Base-by-base conservation (phyloP, 2,888 invertebrate genomes). In the Macrophya annulata region DNA sequence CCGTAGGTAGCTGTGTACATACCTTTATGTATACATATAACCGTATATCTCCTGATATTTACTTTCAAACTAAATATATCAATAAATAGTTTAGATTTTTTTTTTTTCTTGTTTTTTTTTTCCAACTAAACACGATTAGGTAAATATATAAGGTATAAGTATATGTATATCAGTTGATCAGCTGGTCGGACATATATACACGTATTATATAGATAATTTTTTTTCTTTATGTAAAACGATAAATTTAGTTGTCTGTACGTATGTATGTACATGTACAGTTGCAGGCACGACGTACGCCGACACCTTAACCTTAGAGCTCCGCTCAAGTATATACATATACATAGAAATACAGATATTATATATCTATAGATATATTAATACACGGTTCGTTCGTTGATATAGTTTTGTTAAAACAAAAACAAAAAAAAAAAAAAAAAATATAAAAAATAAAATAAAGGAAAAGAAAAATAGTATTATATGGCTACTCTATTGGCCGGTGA, bases 401-500 rank as follows among this genome's bases (percentile, higher is more conserved):
- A 40, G 15, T 71, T 40, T 40, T 40, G 71, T 37, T 31, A 37
- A 71, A 40, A 40, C 15, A 40, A 40, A 40, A n/a, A n/a, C 5
- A 40, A 9, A 40, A 40, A 71, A 40, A n/a, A 40, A 71, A 37
- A 37, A 17, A 37, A 68, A 12, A 68, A 8, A 40, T 17, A 17
- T 37, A 71, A 71, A n/a, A 37, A 12, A 62, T 8, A n/a, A 55
- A 17, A 55, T 55, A 68, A 31, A 37, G 4, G 15, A 21, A 10
- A 31, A 68, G 25, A 37, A 31, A n/a, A 5, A 55, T 5, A 55
- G 12, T 4, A 25, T 6, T 31, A 15, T 25, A 15, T 31, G 4
- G 15, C 25, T 25, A 68, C 31, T 40, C 72, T 84, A 37, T 84
- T 45, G 31, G 84, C 45, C 43, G 62, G 84, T 77, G 84, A 84